These are phyloP conservation scores for Eulemur rubriventer DNA, from an alignment of 2,797 vertebrate species.

Conservation along the genomic window DNA sequence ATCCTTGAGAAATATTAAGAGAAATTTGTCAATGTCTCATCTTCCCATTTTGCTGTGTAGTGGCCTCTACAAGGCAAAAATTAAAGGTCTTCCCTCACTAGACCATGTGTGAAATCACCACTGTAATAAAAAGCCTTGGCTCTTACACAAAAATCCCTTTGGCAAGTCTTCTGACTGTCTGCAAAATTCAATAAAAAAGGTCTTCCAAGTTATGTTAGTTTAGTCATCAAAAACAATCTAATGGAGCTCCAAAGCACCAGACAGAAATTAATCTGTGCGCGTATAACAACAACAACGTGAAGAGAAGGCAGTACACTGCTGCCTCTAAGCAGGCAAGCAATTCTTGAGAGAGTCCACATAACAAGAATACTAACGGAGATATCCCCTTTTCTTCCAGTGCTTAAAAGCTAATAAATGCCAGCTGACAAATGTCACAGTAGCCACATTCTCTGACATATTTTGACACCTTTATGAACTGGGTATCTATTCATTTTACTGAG, in stretches of 20 bases:
- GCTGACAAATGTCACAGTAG: conserved; percentile 41
- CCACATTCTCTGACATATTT: neutral
- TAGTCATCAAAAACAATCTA: conserved; percentile 69
- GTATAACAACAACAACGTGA: neutral
- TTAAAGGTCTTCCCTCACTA: conserved; percentile 10
- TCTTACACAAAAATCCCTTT: conserved; percentile 27
- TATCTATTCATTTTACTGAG: conserved; percentile 5
- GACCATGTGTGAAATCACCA: neutral
- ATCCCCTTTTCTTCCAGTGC: neutral
- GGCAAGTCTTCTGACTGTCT: conserved; percentile 31
- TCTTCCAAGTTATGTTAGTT: conserved; percentile 65
- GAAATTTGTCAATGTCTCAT: neutral
- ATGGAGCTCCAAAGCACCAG: neutral
- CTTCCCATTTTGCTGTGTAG: neutral
- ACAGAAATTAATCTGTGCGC: conserved; percentile 47
- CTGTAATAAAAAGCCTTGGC: conserved; percentile 55
- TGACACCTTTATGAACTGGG: conserved; percentile 51
- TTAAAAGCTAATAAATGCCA: conserved; percentile 46
- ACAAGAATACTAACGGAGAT: neutral
- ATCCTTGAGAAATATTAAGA: neutral
- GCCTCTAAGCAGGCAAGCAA: neutral
- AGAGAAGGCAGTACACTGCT: neutral
- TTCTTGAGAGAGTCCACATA: neutral
- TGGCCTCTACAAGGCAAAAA: conserved; percentile 40
- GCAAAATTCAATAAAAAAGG: conserved; percentile 62